Evolutionary conservation across 2,797 vertebrate genomes (phyloP).

Genomic region (Sphenopsis melanotis): DNA sequence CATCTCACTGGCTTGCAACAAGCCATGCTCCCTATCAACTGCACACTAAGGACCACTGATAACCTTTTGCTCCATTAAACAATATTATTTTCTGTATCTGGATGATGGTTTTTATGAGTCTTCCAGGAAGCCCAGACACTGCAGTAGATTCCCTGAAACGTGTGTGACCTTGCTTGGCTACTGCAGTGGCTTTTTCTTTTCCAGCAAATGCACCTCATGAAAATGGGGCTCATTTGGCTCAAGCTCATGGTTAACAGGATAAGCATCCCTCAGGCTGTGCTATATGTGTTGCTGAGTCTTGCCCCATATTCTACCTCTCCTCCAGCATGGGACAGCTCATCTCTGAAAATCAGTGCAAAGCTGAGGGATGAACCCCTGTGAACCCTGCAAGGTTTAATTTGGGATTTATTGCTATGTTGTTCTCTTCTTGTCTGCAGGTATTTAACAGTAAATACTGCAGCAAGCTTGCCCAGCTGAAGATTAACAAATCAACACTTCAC

Average conservation of each 20-base stretch:
- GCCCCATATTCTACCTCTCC: not conserved
- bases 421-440: not conserved
- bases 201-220: not conserved
- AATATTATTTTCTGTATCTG: conserved; percentile 57
- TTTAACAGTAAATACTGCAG: not conserved
- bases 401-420: not conserved
- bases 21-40: not conserved
- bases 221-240: not conserved
- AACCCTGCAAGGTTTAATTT: not conserved
- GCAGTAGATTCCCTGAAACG: not conserved
- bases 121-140: conserved; percentile 27
- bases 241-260: not conserved
- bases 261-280: not conserved
- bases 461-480: not conserved
- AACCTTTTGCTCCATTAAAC: conserved; percentile 62
- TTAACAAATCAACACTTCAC: not conserved
- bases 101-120: conserved; percentile 46
- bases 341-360: not conserved
- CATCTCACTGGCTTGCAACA: not conserved
- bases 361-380: not conserved
- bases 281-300: not conserved
- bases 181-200: not conserved
- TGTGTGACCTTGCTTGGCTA: not conserved
- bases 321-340: not conserved
- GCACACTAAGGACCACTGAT: conserved; percentile 34